Percentiles rank a stretch among this genome's conserved stretches.
Conservation (phyloP, 1,140 invertebrate genomes). For the Hormaphis cornu region DNA sequence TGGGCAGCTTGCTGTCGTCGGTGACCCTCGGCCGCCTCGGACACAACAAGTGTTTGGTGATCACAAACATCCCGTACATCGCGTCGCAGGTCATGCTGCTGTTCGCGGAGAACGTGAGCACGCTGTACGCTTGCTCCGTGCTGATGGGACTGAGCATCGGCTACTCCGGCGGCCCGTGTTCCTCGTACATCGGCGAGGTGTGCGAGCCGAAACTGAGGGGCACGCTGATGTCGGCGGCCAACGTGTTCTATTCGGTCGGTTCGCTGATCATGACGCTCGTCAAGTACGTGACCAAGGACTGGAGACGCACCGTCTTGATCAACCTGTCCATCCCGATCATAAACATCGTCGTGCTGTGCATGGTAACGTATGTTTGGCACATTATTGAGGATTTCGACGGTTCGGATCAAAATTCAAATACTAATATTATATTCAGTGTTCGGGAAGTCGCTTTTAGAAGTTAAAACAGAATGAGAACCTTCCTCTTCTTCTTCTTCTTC, state of each 20-base stretch:
- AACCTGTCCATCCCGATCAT: constrained; percentile 32
- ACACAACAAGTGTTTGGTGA: constrained; percentile 35
- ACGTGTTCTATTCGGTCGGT: constrained; percentile 14
- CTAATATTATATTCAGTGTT: background rate
- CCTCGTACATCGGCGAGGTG: constrained; percentile 47
- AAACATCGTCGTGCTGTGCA: constrained; percentile 9
- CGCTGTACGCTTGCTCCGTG: constrained; percentile 32
- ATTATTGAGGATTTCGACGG: background rate
- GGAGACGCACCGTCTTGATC: constrained; percentile 30
- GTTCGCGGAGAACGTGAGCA: constrained; percentile 18
- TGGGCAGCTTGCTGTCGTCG: constrained; percentile 34
- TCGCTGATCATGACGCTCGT: background rate
- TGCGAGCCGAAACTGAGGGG: constrained; percentile 40
- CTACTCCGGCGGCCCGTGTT: constrained; percentile 45
- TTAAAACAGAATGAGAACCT: background rate
- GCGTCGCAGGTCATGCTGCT: constrained; percentile 35
- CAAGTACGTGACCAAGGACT: background rate
- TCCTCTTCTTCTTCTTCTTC: no score
- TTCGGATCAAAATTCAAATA: background rate
- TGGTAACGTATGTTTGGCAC: constrained; percentile 9
- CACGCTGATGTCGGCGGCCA: constrained; percentile 16
- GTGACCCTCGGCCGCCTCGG: constrained; percentile 28
- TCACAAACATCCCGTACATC: constrained; percentile 36
- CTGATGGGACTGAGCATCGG: constrained; percentile 42
- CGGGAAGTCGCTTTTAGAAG: background rate